Conservation (phyloP, 1,140 invertebrate species). For the Dreissena polymorpha region DNA sequence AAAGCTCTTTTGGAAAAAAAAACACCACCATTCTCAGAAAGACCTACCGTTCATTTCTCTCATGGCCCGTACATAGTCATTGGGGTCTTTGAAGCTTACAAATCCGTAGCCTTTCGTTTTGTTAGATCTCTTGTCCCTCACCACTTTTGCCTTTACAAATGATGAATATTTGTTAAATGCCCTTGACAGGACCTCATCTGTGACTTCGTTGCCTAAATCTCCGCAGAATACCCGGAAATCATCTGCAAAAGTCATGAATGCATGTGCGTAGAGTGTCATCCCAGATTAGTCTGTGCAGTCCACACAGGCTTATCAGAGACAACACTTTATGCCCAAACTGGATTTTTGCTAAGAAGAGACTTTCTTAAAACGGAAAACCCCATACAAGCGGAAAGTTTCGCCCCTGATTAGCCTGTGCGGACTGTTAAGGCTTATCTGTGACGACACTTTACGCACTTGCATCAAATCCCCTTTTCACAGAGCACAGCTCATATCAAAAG, state of each 20-base stretch:
- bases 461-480: no score
- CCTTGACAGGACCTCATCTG: conserved; percentile 95
- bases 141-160: conserved; percentile 96
- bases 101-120: conserved; percentile 99
- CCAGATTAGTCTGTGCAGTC: not conserved
- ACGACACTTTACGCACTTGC: no score
- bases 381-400: no score
- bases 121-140: conserved; percentile 97
- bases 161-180: conserved; percentile 98
- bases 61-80: conserved; percentile 98
- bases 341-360: no score
- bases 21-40: not conserved
- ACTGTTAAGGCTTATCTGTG: no score
- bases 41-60: conserved; percentile 93
- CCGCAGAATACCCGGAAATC: conserved; percentile 99
- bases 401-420: no score
- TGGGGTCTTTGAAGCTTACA: conserved; percentile 98
- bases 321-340: no score
- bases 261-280: not conserved
- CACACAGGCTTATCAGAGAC: no score
- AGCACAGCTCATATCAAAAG: no score
- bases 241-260: conserved; percentile 82
- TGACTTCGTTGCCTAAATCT: conserved; percentile 99
- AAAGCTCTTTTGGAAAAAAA: not conserved
- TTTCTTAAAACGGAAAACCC: no score